Conservation (phyloP, 2,113 vertebrate genomes). For the Phalacrocorax pelagicus region DNA sequence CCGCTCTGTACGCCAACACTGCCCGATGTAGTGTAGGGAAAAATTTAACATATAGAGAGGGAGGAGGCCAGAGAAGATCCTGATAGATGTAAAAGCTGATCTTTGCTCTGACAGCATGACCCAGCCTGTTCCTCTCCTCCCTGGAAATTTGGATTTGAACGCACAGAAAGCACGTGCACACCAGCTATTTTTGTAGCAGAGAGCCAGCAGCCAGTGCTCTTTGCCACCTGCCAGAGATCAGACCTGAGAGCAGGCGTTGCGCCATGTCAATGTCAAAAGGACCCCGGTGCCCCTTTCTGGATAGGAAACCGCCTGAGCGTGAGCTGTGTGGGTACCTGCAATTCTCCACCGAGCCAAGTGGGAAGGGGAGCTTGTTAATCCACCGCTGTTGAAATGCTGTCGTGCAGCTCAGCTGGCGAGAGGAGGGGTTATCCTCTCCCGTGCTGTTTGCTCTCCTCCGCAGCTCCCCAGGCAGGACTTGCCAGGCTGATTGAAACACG, state of each 20-base stretch:
- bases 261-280: fast-evolving
- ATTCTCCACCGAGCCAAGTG: fast-evolving
- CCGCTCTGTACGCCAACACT: background rate
- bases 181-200: background rate
- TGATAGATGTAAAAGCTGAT: background rate
- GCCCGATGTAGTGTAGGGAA: too few species aligned
- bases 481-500: background rate
- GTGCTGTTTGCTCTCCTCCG: background rate
- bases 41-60: background rate
- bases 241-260: background rate
- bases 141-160: background rate
- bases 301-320: background rate
- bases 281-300: background rate
- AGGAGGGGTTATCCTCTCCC: background rate
- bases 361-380: background rate
- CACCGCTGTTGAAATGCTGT: background rate
- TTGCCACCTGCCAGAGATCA: background rate
- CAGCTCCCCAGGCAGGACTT: background rate
- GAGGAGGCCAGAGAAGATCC: background rate
- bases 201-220: background rate
- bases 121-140: background rate
- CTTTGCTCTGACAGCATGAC: background rate
- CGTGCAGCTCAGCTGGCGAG: background rate
- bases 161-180: background rate
- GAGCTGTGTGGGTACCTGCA: background rate